Evolutionary conservation across 92 coral and sea anemone genomes (phyloP).

Genomic region (Palythoa grandiflora): DNA sequence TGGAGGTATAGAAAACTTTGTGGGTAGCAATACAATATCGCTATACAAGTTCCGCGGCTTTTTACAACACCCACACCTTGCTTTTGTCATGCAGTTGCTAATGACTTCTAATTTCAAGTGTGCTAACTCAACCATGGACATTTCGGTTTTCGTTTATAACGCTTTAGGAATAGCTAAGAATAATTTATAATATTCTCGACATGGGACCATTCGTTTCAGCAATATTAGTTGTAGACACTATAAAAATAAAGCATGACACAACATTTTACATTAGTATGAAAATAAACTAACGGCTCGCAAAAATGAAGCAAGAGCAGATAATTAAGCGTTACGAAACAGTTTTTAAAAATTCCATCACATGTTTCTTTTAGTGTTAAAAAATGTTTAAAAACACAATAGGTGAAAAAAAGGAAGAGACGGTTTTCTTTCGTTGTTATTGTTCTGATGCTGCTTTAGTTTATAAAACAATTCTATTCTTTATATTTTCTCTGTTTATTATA

Average conservation of each 20-base stretch:
- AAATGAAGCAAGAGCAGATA: too few species aligned
- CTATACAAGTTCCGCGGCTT: slow-evolving; percentile 8
- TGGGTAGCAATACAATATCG: slow-evolving; percentile 20
- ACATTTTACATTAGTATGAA: background rate
- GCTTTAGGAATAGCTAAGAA: slow-evolving; percentile 5
- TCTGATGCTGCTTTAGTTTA: too few species aligned
- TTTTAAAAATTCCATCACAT: too few species aligned
- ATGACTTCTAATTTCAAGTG: background rate
- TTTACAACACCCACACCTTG: slow-evolving; percentile 15
- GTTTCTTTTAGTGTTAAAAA: too few species aligned
- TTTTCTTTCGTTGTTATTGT: too few species aligned
- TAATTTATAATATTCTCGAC: background rate
- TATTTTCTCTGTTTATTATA: too few species aligned
- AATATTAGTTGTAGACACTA: background rate
- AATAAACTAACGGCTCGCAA: too few species aligned
- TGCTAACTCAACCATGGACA: slow-evolving; percentile 25
- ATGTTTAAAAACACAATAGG: too few species aligned
- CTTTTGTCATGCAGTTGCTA: slow-evolving; percentile 20
- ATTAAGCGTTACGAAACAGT: too few species aligned
- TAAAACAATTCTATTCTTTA: too few species aligned
- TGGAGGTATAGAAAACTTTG: background rate
- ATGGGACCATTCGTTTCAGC: background rate
- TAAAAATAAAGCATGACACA: background rate
- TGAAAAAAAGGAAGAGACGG: too few species aligned
- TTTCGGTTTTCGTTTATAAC: background rate